Conservation (phyloP, 2,113 vertebrate species). For the Garra rufa region DNA sequence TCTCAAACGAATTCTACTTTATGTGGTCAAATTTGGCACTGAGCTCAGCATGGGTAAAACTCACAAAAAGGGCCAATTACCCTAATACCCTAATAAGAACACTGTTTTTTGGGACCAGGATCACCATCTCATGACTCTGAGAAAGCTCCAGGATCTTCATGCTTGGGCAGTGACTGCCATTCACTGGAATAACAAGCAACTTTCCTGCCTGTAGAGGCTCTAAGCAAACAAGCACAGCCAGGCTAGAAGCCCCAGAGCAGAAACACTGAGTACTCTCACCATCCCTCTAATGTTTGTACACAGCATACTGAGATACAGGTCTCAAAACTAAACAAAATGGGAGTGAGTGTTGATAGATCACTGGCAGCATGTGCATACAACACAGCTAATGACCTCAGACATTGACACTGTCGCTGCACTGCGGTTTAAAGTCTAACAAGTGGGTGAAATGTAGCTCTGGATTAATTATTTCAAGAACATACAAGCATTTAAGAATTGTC, state of each 20-base stretch:
- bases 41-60: too few species aligned
- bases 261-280: too few species aligned
- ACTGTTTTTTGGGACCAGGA: conserved; percentile 78
- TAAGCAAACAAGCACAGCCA: conserved; percentile 62
- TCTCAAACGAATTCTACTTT: too few species aligned
- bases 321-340: background rate
- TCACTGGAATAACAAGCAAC: conserved; percentile 81
- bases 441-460: background rate
- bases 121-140: conserved; percentile 76
- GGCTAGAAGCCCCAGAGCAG: conserved; percentile 59
- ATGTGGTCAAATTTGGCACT: too few species aligned
- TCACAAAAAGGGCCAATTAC: too few species aligned
- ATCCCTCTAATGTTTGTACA: conserved; percentile 53
- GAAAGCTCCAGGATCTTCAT: conserved; percentile 77
- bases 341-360: background rate
- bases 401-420: background rate
- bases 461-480: conserved; percentile 6
- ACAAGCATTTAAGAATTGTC: background rate
- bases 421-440: conserved; percentile 1
- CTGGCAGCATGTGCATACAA: background rate
- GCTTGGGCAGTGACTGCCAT: conserved; percentile 88
- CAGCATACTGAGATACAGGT: background rate
- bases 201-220: conserved; percentile 69
- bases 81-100: too few species aligned
- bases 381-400: background rate